These are phyloP conservation scores for Atta colombica DNA, from an alignment of 1,140 invertebrate genomes.

Conservation along the genomic window DNA sequence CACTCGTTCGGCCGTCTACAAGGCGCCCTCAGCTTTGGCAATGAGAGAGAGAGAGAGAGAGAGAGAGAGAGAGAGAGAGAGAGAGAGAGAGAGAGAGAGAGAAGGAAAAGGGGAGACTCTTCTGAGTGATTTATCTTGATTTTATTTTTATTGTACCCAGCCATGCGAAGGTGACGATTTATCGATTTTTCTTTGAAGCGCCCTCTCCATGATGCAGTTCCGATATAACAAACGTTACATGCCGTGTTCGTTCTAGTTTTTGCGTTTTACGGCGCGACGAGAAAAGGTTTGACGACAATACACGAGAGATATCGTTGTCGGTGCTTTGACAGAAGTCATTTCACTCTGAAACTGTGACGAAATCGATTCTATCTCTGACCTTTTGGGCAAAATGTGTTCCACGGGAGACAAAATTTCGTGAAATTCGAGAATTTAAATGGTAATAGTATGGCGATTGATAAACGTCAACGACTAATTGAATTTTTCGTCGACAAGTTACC, in stretches of 20 bases:
- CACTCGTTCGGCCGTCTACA: conserved; percentile 16
- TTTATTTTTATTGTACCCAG: conserved; percentile 76
- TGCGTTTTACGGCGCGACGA: conserved; percentile 12
- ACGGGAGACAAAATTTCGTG: background rate
- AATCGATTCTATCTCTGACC: conserved; percentile 29
- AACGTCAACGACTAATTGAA: conserved; percentile 49
- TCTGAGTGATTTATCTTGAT: conserved; percentile 75
- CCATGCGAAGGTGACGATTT: conserved; percentile 62
- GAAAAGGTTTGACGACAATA: conserved; percentile 14
- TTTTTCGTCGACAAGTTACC: conserved; percentile 49
- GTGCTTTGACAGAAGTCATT: conserved; percentile 15
- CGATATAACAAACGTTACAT: conserved; percentile 19
- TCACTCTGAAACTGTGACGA: conserved; percentile 6
- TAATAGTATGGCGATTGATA: conserved; percentile 50
- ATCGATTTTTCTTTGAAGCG: conserved; percentile 47
- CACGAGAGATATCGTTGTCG: conserved; percentile 15
- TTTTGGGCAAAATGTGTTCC: background rate
- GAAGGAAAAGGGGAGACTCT: background rate
- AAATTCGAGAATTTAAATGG: conserved; percentile 8
- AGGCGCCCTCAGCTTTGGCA: conserved; percentile 5
- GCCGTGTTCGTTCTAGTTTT: conserved; percentile 43
- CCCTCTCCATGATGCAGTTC: background rate
- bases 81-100: background rate
- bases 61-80: background rate
- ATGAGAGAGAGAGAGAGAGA: background rate